Base-by-base conservation (phyloP, 2,888 invertebrate genomes). In the Scaptomyza flava region DNA sequence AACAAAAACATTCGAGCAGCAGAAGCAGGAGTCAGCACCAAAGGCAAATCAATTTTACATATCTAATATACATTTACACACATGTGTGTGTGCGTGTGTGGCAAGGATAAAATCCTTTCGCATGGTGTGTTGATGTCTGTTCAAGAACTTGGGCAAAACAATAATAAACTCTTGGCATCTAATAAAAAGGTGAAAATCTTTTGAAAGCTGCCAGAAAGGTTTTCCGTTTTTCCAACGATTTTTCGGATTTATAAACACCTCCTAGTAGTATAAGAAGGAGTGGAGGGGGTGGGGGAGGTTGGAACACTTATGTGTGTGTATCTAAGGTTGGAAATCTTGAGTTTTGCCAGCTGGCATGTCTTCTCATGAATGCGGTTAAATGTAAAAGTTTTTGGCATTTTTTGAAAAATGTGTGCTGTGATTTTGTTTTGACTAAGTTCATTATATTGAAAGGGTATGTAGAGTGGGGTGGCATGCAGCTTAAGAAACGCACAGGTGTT, bases 101-200 rank as follows among this genome's bases (percentile, higher is more conserved):
- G 52, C 47, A 63, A 36, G 70, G 58, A 61, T 85, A 69, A 63
- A 63, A 86, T 79, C 86, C 86, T 69, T 87, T 82, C 53, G 54
- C 31, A 66, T 58, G 72, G 60, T 73, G 64, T 69, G 70, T 62
- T 60, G 70, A 65, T 74, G 57, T 46, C 33, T 46, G 63, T 62
- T 62, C 69, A 74, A 69, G 68, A 87, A 85, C 82, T 82, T 85
- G 80, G 68, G 69, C 62, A 79, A 87, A 82, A 87, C 82, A 82
- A 82, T 82, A 87, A 87, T 82, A 87, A 87, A 85, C 88, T 87
- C 88, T 85, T 79, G 83, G 76, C 79, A 88, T 87, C 88, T 85
- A 82, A 87, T 85, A 86, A 86, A 86, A 82, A 83, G 84, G 87
- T 80, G 87, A 80, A 86, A 88, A 88, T 88, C 87, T 88, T 86